Evolutionary conservation across 2,113 vertebrate species (phyloP), one percentile per base, ranked within the genome.

Genomic region (Petromus typicus): DNA sequence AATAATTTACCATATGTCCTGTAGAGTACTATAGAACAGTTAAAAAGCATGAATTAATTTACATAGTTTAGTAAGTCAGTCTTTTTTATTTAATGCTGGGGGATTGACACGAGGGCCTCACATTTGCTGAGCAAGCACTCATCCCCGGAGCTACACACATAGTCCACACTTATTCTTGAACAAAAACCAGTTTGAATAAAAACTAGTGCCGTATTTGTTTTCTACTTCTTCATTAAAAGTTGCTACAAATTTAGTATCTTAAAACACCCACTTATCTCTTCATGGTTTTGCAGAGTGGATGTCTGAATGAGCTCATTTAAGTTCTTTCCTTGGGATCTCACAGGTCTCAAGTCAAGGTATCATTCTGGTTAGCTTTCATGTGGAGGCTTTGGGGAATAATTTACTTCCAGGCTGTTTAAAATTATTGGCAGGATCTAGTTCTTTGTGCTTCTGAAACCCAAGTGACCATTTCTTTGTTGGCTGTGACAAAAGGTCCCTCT

Each of bases 141-240:
- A 63, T 10, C 3, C 18, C 51, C 8, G 51, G 54, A 22, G 40
- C 34, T 51, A n/a, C 18, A 71, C 20, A n/a, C 64, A n/a, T 13
- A 61, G 27, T 34, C 7, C 34, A 88, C 7, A 71, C 54, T 40
- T 81, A 80, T 14, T 96, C 34, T 51, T 69, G 45, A 91, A 56
- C 91, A 64, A 95, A 91, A 96, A 20, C 6, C 37, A 91, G 69
- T 43, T n/a, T 5, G 20, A 84, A 32, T 76, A 16, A n/a, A n/a
- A n/a, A n/a, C n/a, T n/a, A n/a, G n/a, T 76, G 12, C 54, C 7
- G 9, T 75, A 59, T 95, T 85, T 14, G 2, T 59, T 90, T 93
- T 56, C 69, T 71, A 5, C 69, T 92, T 0, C 30, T 71, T 1
- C 40, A 30, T 83, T 30, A 40, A 51, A 91, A 90, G 23, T 75